Evolutionary conservation across 2,113 vertebrate genomes (phyloP).

Genomic region (Microcebus ravelobensis): DNA sequence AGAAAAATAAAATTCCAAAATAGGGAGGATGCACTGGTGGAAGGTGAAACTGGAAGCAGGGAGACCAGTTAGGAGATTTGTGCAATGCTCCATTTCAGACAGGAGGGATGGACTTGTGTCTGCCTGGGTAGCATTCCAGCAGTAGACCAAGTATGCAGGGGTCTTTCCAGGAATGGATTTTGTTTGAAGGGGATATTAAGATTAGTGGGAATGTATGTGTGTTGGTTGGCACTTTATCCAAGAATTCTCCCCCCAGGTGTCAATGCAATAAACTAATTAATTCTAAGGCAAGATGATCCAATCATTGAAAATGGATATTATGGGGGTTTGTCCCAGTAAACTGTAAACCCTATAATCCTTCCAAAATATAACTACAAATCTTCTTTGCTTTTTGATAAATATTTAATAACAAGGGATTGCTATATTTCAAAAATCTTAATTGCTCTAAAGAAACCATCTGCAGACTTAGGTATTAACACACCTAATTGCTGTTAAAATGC

Average conservation of each 20-base stretch:
- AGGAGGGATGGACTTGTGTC: neutral
- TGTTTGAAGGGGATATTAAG: conserved; percentile 1
- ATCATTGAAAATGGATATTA: neutral
- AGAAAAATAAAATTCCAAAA: neutral
- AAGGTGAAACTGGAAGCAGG: neutral
- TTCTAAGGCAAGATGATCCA: conserved; percentile 20
- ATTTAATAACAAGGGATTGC: conserved; percentile 45
- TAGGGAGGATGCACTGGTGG: fast-evolving
- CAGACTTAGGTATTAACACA: neutral
- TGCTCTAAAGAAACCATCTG: neutral
- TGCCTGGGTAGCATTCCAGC: neutral
- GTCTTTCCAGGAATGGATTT: neutral
- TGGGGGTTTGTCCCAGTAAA: conserved; percentile 1
- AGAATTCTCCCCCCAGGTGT: neutral
- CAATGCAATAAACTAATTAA: conserved; percentile 2
- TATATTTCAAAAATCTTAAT: conserved; percentile 42
- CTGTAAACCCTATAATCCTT: conserved; percentile 52
- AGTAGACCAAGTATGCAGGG: neutral
- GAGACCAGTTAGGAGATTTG: neutral
- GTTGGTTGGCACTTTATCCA: neutral
- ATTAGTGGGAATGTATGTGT: neutral
- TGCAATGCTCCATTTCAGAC: neutral
- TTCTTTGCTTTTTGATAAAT: conserved; percentile 60
- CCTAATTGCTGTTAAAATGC: neutral
- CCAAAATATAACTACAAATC: conserved; percentile 52